Base-by-base conservation (phyloP, 2,888 invertebrate genomes). In the Sarcophaga subvicina region DNA sequence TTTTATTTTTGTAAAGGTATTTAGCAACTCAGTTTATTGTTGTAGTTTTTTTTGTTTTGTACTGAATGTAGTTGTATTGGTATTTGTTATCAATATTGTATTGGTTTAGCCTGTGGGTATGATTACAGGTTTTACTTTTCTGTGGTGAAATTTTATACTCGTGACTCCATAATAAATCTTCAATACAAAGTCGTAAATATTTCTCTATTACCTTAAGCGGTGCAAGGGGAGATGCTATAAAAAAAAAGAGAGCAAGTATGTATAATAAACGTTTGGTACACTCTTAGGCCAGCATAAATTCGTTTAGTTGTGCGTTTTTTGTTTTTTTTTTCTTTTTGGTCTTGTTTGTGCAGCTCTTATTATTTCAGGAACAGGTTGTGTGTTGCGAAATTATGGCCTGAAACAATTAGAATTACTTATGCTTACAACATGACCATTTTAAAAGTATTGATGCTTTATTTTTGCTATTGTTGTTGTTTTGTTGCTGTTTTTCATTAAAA, bases 91-190 rank as follows among this genome's bases (percentile, higher is more conserved):
- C 83, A 75, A 84, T 81, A 80, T 67, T 72, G 76, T 78, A 81
- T 87, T 75, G 62, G 81, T 87, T 79, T 84, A 47, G 78, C 86
- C 86, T 84, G 62, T 79, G 83, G 84, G 54, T 64, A 84, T 84
- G 78, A 81, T 84, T 81, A 87, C 86, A 71, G 86, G 86, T 87
- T 87, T 85, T 81, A 64, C 14, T 63, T 71, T 59, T 54, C 17
- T 17, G 64, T 64, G 62, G 77, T 83, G 80, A 86, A 80, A 83
- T 70, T 78, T 67, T 70, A 37, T 37, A 37, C 54, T 54, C 54
- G 59, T 77, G 70, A 25, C 6, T 72, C 67, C 59, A 67, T 67
- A 84, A 71, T 66, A 80, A 80, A 76, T 76, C 75, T 71, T 71
- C 3, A 22, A 59, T 59, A 54, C 54, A 20, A 63, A 63, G 64